Base-by-base conservation (phyloP, 2,888 invertebrate species). In the Brachylomia viminalis region DNA sequence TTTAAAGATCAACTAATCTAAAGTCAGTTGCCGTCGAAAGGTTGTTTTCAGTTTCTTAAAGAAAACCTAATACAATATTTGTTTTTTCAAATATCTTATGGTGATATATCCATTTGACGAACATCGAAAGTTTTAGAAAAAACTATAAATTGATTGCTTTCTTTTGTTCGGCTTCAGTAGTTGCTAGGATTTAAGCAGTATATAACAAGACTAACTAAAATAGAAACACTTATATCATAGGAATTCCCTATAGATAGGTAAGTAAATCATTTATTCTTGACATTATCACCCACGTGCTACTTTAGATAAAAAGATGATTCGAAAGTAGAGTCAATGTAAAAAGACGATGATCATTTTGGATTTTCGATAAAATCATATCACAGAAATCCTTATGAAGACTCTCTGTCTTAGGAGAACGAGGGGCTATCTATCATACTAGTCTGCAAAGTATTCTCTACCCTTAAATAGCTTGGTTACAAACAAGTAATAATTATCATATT, bases 221-320 rank as follows among this genome's bases (percentile, higher is more conserved):
- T 38, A 64, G 27, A 52, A 52, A 49, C 7, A 38, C 2, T 45
- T 27, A 33, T 47, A 8, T 47, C 17, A 20, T 23, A 47, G 17
- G 11, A 49, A 77, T 42, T 42, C 42, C 33, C 62, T 56, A 70
- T 13, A 56, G 13, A 47, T 30, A 54, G 8, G n/a, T 62, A 27
- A 20, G 30, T 49, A 52, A 47, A 54, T 27, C 38, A 0, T 47
- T 47, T 5, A 38, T 66, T 66, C 54, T 30, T 77, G 38, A 62
- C 30, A 23, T 56, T 62, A 77, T 62, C 62, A 49, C 0, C 20
- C 77, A 64, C n/a, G 54, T 62, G 69, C 13, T 6, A 56, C 20
- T 0, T 71, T 20, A 52, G 33, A 71, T 71, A 77, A 71, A 45
- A 62, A 64, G 56, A 79, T 78, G 47, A 79, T 47, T 54, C 20